phyloP scores from a whole-genome alignment of 2,797 vertebrate species.

The Trachops cirrhosus region DNA sequence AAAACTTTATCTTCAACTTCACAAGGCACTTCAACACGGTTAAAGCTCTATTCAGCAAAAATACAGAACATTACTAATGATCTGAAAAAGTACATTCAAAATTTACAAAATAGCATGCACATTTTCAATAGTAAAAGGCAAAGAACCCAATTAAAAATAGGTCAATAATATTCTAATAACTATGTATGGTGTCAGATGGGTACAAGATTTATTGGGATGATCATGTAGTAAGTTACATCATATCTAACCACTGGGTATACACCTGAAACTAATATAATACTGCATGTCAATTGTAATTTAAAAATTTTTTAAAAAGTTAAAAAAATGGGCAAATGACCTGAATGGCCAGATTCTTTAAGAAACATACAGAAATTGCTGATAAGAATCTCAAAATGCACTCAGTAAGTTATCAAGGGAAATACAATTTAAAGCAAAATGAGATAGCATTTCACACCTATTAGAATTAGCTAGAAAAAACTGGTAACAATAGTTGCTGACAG shows the following conservation, averaged over 20 bases:
- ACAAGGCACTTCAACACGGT: not conserved
- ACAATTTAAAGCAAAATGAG: slow-evolving; percentile 15
- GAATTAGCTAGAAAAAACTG: not conserved
- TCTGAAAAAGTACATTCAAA: not conserved
- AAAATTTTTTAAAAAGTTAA: not conserved
- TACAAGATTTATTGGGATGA: not conserved
- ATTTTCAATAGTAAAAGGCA: not conserved
- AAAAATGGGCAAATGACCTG: not conserved
- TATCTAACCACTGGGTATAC: not conserved
- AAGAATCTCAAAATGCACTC: not conserved
- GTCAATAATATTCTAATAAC: not conserved
- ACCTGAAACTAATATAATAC: not conserved
- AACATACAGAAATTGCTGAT: not conserved
- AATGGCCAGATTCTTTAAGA: not conserved
- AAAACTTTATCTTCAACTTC: not conserved
- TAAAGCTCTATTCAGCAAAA: slow-evolving; percentile 5
- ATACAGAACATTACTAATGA: slow-evolving; percentile 35
- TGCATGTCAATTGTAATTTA: not conserved
- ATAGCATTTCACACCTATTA: not conserved
- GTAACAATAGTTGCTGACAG: not conserved
- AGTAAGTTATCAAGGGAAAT: slow-evolving; percentile 5
- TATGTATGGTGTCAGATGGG: not conserved
- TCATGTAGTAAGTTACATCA: not conserved
- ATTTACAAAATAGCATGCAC: not conserved
- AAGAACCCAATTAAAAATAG: not conserved